These are phyloP conservation scores for Pseudococcus viburni DNA, from an alignment of 2,888 invertebrate species.

Conservation along the genomic window DNA sequence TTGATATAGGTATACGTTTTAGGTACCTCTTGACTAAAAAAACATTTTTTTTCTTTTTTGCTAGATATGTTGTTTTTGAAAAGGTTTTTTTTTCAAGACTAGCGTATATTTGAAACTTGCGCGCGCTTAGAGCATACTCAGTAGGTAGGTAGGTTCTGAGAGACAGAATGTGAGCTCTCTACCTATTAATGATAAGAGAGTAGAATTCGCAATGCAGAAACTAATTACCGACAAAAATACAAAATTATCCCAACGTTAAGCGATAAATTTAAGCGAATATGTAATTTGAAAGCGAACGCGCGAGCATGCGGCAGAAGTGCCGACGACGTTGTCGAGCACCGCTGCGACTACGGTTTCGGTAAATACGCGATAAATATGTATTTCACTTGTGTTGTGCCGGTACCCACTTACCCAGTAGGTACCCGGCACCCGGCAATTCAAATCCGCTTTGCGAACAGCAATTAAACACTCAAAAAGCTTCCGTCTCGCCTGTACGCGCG, in stretches of 20 bases:
- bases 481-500: no score
- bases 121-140: no score
- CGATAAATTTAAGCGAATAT: not conserved
- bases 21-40: no score
- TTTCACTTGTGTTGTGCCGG: not conserved
- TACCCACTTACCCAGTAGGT: no score
- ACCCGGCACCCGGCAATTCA: slow-evolving; percentile 4
- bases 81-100: no score
- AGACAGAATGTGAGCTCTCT: no score
- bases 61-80: no score
- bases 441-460: not conserved
- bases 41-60: no score
- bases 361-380: slow-evolving; percentile 8
- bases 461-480: not conserved
- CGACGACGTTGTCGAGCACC: not conserved
- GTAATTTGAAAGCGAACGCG: not conserved
- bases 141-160: no score
- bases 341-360: not conserved
- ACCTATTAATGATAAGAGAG: not conserved
- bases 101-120: no score
- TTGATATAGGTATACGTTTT: no score
- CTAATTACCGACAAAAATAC: not conserved
- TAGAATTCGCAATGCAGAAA: not conserved
- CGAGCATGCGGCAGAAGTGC: not conserved
- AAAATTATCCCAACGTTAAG: not conserved